Evolutionary conservation across 2,888 invertebrate genomes (phyloP).

Genomic region (Lepetodrilus schrolli): DNA sequence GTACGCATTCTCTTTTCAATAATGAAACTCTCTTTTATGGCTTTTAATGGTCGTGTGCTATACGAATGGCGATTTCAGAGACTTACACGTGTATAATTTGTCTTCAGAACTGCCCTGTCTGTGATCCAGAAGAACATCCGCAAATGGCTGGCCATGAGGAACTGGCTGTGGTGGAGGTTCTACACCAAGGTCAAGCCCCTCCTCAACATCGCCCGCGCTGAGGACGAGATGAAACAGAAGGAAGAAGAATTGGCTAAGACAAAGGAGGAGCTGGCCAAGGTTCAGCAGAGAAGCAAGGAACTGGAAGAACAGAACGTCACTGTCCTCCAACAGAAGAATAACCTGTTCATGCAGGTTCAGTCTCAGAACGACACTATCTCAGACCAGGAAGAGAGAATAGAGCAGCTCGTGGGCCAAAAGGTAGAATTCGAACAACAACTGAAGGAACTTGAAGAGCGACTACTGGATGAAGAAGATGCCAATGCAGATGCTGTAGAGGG

Average conservation of each 20-base stretch:
- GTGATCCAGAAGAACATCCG: constrained; percentile 99
- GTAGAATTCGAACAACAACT: constrained; percentile 96
- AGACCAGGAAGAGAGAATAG: constrained; percentile 93
- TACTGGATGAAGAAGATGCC: constrained; percentile 97
- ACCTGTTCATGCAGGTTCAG: constrained; percentile 89
- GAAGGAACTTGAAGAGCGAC: constrained; percentile 95
- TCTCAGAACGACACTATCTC: constrained; percentile 92
- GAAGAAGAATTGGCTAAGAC: constrained; percentile 97
- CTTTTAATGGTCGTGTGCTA: no score
- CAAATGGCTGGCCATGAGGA: constrained; percentile 98
- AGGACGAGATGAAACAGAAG: constrained; percentile 97
- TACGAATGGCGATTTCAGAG: no score
- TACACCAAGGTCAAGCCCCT: constrained; percentile 87
- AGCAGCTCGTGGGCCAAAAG: constrained; percentile 96
- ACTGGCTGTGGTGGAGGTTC: constrained; percentile 99
- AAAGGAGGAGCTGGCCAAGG: constrained; percentile 93
- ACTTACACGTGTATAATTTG: no score
- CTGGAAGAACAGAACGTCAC: constrained; percentile 94
- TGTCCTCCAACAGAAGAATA: constrained; percentile 94
- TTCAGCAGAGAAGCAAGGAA: constrained; percentile 97
- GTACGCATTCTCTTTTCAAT: no score
- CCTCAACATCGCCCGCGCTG: constrained; percentile 98
- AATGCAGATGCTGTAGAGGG: constrained; percentile 93
- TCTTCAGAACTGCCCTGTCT: constrained; percentile 88
- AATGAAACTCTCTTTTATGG: no score